Percentiles rank a stretch among this genome's conserved stretches.
phyloP scores from a whole-genome alignment of 2,113 vertebrate species.

The Cricetomys ansorgei region DNA sequence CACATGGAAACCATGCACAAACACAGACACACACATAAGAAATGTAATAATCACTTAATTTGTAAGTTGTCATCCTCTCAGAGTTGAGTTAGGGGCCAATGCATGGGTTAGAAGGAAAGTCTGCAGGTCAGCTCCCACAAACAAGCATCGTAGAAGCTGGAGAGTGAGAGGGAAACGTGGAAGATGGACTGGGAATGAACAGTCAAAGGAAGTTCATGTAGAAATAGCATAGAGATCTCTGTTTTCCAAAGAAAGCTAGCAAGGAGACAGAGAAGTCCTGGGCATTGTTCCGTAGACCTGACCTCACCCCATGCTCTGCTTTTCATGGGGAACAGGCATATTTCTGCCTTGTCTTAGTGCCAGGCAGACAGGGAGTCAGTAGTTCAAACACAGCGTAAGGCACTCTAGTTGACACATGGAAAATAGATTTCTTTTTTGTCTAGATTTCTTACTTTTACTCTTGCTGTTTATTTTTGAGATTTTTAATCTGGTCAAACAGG shows the following conservation, averaged over 20 bases:
- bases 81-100: not conserved
- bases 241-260: not conserved
- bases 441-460: not conserved
- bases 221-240: not conserved
- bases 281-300: not conserved
- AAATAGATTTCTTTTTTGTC: not conserved
- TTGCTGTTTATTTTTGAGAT: not conserved
- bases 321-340: not conserved
- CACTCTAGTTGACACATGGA: not conserved
- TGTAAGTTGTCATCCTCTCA: not conserved
- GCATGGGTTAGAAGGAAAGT: not conserved
- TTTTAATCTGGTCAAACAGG: not conserved
- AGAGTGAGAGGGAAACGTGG: not conserved
- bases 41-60: not conserved
- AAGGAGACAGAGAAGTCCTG: not conserved
- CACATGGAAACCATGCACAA: no score
- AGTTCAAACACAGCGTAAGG: not conserved
- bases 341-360: not conserved
- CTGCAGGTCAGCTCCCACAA: not conserved
- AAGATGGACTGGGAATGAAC: not conserved
- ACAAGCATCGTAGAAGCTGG: not conserved
- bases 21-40: not conserved
- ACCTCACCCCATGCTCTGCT: not conserved
- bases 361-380: not conserved
- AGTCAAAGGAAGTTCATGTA: not conserved